Evolutionary conservation across 1,140 invertebrate genomes (phyloP), one percentile per base, ranked within the genome.

Genomic region (Nymphalis io): DNA sequence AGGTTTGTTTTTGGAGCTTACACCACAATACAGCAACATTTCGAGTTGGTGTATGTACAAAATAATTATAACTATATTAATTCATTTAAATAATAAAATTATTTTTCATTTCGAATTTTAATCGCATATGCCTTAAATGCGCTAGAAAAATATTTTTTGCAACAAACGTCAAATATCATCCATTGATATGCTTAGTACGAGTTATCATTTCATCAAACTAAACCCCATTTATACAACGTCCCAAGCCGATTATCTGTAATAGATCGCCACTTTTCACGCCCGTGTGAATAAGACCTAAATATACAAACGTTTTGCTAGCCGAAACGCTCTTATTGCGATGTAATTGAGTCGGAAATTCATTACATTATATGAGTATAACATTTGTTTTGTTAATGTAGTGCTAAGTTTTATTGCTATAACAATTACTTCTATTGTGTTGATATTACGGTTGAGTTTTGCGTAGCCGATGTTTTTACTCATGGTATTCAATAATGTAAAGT

Each of bases 191-290:
- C 51, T 53, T 21, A 48, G 44, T n/a, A 8, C 5, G 10, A 33
- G 27, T 33, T 10, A 53, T 53, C 46, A 63, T 53, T 53, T 53
- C 33, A 48, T 23, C 63, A 27, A 44, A 21, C 15, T 38, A 78
- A 81, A 80, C 75, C 78, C 77, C 66, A 80, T 82, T 77, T 70
- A 76, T 42, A 65, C 20, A 33, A 44, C 79, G 76, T 61, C 66
- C 48, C 79, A 82, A 86, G 73, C 82, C 78, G 82, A 81, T 86
- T 86, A 86, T 60, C 62, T 70, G 82, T 81, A 81, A 85, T 80
- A 78, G 79, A 86, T 86, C 79, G 77, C 59, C 68, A 70, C 62
- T 80, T 81, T 80, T 83, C 68, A 64, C 62, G 66, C 59, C 66
- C 38, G 51, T 65, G 53, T 58, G 51, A 65, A 64, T 65, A 57